Conservation (phyloP, 1,140 invertebrate genomes). For the Hylaeus volcanicus region DNA sequence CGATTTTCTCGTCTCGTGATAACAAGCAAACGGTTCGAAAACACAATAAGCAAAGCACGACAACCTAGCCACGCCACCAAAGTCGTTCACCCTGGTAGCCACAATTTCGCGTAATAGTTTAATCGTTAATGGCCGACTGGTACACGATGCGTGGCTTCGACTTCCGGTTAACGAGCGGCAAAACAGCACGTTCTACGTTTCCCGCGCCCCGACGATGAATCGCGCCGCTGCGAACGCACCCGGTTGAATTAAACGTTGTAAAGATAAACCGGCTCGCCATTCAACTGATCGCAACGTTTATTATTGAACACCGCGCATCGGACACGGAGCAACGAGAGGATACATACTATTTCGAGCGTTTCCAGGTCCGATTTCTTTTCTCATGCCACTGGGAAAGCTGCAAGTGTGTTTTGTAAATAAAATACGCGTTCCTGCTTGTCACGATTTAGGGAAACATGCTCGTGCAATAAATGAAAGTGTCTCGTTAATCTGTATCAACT, state of each 20-base stretch:
- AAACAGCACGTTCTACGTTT: not conserved
- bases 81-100: conserved; percentile 12
- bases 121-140: conserved; percentile 7
- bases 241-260: conserved; percentile 35
- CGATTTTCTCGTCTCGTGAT: not conserved
- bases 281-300: conserved; percentile 53
- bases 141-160: not conserved
- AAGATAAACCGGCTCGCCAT: conserved; percentile 45
- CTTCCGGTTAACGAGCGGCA: conserved; percentile 15
- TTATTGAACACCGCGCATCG: conserved; percentile 49
- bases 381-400: too few species aligned
- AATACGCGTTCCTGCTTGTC: too few species aligned
- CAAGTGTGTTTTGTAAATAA: too few species aligned
- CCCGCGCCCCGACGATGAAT: conserved; percentile 6
- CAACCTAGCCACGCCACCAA: not conserved
- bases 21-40: not conserved
- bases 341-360: conserved; percentile 52
- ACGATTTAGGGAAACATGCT: too few species aligned
- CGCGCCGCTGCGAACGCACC: not conserved
- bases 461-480: too few species aligned
- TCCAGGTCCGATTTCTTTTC: conserved; percentile 51
- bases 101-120: conserved; percentile 25
- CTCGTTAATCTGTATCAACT: too few species aligned
- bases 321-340: conserved; percentile 32
- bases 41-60: conserved; percentile 9